phyloP scores from a whole-genome alignment of 1,140 invertebrate species.

The Muscidifurax raptorellus region DNA sequence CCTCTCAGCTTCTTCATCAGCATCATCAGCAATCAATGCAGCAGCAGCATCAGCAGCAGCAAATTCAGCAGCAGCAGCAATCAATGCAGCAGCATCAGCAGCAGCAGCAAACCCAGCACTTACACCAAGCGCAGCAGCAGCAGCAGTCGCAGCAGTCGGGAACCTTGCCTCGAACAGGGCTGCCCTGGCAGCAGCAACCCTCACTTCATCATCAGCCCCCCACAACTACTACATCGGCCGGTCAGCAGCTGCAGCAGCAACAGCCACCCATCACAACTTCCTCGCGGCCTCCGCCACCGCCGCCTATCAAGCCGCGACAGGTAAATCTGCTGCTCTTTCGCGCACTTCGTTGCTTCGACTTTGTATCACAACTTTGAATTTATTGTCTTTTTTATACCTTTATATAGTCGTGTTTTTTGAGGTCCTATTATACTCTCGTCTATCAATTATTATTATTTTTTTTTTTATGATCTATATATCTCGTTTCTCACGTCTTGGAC shows the following conservation, averaged over 20 bases:
- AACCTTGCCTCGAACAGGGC: slow-evolving; percentile 74
- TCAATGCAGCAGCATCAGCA: slow-evolving; percentile 50
- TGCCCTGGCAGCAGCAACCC: slow-evolving; percentile 75
- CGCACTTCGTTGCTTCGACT: not conserved
- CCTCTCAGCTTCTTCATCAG: slow-evolving; percentile 36
- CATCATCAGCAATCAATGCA: slow-evolving; percentile 32
- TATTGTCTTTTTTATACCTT: slow-evolving; percentile 8
- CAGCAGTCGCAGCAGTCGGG: slow-evolving; percentile 62
- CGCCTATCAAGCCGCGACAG: slow-evolving; percentile 83
- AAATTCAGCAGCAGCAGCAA: slow-evolving; percentile 40
- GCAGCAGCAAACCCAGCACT: slow-evolving; percentile 57
- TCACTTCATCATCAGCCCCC: slow-evolving; percentile 73
- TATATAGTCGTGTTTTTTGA: slow-evolving; percentile 23
- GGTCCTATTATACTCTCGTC: not conserved
- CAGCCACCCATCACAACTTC: slow-evolving; percentile 74
- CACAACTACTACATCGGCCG: slow-evolving; percentile 76
- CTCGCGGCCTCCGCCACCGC: slow-evolving; percentile 81
- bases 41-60: slow-evolving; percentile 72
- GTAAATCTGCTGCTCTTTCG: slow-evolving; percentile 59
- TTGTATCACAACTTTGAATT: not conserved
- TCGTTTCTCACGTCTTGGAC: not conserved
- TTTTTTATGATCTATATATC: not conserved
- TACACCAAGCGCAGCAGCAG: slow-evolving; percentile 62
- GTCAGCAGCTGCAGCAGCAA: slow-evolving; percentile 48
- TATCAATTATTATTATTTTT: not conserved